Evolutionary conservation across 2,113 vertebrate species (phyloP), one percentile per base, ranked within the genome.

Genomic region (Phaetusa simplex): DNA sequence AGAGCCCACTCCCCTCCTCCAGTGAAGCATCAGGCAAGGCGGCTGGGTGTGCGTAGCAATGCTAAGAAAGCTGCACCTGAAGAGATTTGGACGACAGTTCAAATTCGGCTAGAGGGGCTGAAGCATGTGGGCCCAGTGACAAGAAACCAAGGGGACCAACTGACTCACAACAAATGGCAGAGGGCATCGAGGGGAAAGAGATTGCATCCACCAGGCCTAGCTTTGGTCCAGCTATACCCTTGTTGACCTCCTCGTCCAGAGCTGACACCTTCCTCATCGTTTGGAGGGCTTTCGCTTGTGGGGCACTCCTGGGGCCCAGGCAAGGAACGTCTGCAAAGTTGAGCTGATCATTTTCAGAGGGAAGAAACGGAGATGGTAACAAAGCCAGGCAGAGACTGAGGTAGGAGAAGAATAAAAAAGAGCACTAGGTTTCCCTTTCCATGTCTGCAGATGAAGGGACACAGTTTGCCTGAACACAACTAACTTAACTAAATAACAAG

Each of bases 11-110:
- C 6, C 34, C 47, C 83, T 95, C 17, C 45, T 40, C 26, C 36
- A 78, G 24, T 0, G 2, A 84, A 58, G 42, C 34, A 53, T 19
- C 59, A 32, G 0, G 1, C 30, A 42, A 40, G 22, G 36, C 2
- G 3, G 42, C 9, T 79, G 36, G 18, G 38, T 45, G 36, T 58
- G 32, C 14, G 16, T 26, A 74, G 29, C 2, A 8, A 83, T 70
- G 64, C 21, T 76, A 8, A 77, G 43, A 34, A 55, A 94, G 70
- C 12, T 77, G 86, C 64, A 94, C 55, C 73, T 82, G 66, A 49
- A 86, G 90, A 20, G 45, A 32, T 32, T 45, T n/a, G 11, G 20
- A 22, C 7, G 43, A 55, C 23, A 49, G 26, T 23, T 43, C 8
- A 52, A 22, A 43, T 38, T 32, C 0, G 2, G 21, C 49, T n/a